Base-by-base conservation (phyloP, 2,888 invertebrate species). In the Diaphora mendica region DNA sequence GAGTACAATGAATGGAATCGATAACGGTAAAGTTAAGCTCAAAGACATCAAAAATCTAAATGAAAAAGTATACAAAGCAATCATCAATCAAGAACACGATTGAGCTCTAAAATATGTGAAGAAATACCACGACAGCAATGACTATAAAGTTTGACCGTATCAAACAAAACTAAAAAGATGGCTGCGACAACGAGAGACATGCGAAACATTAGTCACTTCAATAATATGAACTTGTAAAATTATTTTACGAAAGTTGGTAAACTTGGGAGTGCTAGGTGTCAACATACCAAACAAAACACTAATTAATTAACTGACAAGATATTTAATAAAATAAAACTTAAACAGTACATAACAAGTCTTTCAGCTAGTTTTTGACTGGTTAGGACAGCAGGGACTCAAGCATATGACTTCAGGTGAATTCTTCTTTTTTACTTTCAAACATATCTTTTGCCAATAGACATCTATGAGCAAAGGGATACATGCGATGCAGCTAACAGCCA, bases 401-500 rank as follows among this genome's bases (percentile, higher is more conserved):
- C 64, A 70, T 48, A 44, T 30, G 33, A 70, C 48, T 33, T 70
- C 48, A 62, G 48, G 51, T 65, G 44, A 42, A 35, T 39, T 30
- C 64, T 51, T 51, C 68, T 64, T 68, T 62, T 64, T 68, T 48
- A 48, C n/a, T 64, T 35, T 48, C 26, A 20, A 48, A 68, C 13
- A 62, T 23, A 69, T 85, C 51, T 76, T 73, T 0, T 89, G 85
- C 89, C 90, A 89, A n/a, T 76, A 87, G 1, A 72, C 59, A 5
- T 92, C 91, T 20, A 94, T 71, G 1, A 91, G 0, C 4, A 92
- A 85, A 0, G 94, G 94, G 0, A 83, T 86, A 79, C 92, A 92
- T 0, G 90, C 76, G 17, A 93, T 86, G 73, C 92, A 90, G 8
- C 86, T 81, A 2, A 84, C 89, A 13, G 91, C 91, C 5, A 92